These are phyloP conservation scores for Hystrix brachyura DNA, from an alignment of 2,113 vertebrate species.

Conservation along the genomic window DNA sequence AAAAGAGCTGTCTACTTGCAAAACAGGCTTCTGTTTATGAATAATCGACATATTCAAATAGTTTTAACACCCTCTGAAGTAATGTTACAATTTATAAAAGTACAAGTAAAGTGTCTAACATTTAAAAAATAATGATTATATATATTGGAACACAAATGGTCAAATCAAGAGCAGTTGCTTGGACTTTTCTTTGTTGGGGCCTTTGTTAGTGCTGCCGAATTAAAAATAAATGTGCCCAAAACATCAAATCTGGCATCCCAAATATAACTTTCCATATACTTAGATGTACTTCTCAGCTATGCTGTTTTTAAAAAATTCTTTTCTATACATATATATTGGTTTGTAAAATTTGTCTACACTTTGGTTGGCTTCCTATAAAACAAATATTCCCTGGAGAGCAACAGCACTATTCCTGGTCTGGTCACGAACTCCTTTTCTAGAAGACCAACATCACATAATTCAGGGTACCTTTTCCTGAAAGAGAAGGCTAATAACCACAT, in stretches of 20 bases:
- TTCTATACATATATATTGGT: background rate
- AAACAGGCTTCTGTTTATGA: constrained; percentile 40
- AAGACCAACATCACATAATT: background rate
- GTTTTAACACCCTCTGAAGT: constrained; percentile 1
- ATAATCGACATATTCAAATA: background rate
- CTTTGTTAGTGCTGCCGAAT: background rate
- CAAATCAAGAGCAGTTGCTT: constrained; percentile 42
- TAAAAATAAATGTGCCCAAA: constrained; percentile 40
- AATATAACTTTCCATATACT: constrained; percentile 6
- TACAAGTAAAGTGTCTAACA: constrained; percentile 1
- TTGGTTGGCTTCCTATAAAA: constrained; percentile 4
- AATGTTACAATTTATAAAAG: constrained; percentile 24
- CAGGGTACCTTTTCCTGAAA: background rate
- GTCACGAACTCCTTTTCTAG: background rate
- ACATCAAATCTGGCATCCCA: constrained; percentile 9
- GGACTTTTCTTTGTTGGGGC: background rate
- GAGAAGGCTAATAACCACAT: background rate
- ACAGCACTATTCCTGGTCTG: background rate
- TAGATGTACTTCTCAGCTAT: background rate
- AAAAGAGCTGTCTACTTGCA: constrained; percentile 46
- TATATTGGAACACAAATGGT: background rate
- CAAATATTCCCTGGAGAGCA: background rate
- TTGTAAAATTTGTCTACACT: constrained; percentile 24
- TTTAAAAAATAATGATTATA: background rate
- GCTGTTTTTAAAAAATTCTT: constrained; percentile 24